phyloP scores from a whole-genome alignment of 2,797 vertebrate genomes.

The Buphagus erythrorhynchus region DNA sequence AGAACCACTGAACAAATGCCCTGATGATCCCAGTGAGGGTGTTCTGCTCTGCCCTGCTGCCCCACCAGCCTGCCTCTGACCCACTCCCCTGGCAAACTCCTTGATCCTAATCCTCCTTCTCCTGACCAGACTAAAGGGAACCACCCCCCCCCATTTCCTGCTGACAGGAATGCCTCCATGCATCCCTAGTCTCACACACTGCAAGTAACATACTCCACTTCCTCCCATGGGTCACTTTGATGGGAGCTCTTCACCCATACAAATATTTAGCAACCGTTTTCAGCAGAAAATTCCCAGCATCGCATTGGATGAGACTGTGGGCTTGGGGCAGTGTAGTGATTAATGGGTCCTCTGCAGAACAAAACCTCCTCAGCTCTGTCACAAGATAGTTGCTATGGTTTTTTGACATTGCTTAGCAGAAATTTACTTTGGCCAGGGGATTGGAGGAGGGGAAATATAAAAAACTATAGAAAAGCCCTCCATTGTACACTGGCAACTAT shows the following conservation, averaged over 20 bases:
- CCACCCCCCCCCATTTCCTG: background rate
- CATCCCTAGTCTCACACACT: background rate
- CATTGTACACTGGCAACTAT: constrained; percentile 19
- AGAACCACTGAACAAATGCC: accelerated
- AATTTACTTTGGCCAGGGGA: constrained; percentile 29
- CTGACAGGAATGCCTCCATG: background rate
- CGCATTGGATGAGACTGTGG: background rate
- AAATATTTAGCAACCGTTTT: background rate
- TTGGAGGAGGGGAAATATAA: background rate
- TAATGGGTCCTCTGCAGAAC: constrained; percentile 42
- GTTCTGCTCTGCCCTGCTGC: background rate
- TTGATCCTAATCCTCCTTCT: background rate
- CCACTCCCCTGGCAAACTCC: accelerated
- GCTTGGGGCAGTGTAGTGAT: background rate
- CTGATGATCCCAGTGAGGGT: background rate
- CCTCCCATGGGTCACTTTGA: background rate
- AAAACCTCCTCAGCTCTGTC: constrained; percentile 46
- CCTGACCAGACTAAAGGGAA: background rate
- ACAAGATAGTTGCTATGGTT: constrained; percentile 67
- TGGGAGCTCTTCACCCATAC: background rate
- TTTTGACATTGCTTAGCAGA: constrained; percentile 37
- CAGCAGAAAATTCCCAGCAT: constrained; percentile 35
- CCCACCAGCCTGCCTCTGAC: background rate
- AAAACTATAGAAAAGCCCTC: constrained; percentile 20
- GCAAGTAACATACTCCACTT: background rate